Conservation (phyloP, 2,113 vertebrate species). For the Oryzias celebensis region DNA sequence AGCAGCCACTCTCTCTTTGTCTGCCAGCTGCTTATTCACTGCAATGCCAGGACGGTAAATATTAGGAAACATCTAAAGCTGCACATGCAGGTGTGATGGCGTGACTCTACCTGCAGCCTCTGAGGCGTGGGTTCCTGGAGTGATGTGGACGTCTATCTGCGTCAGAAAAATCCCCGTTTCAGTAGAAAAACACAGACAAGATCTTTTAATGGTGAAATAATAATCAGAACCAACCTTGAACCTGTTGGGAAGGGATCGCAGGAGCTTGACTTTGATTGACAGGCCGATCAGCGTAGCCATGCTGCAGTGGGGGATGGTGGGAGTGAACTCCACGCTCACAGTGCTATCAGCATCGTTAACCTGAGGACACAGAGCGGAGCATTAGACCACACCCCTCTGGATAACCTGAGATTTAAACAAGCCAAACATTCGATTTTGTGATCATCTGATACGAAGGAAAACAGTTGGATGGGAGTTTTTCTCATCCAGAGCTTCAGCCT, state of each 20-base stretch:
- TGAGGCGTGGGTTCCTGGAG: slow-evolving; percentile 90
- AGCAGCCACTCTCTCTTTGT: slow-evolving; percentile 96
- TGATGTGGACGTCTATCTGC: slow-evolving; percentile 95
- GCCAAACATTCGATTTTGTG: too few relatives aligned
- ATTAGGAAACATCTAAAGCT: not conserved
- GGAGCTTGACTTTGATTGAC: slow-evolving; percentile 95
- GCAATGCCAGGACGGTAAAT: slow-evolving; percentile 4
- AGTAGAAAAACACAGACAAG: not conserved
- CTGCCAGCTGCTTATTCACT: slow-evolving; percentile 98
- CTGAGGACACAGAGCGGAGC: slow-evolving; percentile 58
- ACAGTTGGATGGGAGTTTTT: too few relatives aligned
- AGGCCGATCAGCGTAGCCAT: slow-evolving; percentile 97
- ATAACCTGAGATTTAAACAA: too few relatives aligned
- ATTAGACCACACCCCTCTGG: too few relatives aligned
- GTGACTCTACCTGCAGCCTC: slow-evolving; percentile 84
- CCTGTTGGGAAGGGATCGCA: slow-evolving; percentile 88
- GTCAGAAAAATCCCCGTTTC: slow-evolving; percentile 5
- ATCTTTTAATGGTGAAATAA: too few relatives aligned
- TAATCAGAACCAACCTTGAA: slow-evolving; percentile 83
- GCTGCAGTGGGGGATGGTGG: slow-evolving; percentile 97
- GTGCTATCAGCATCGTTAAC: slow-evolving; percentile 83
- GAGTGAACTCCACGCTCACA: slow-evolving; percentile 88
- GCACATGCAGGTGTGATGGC: not conserved
- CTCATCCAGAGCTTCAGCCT: too few relatives aligned
- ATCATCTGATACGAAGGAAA: too few relatives aligned